Evolutionary conservation across 2,113 vertebrate species (phyloP).

Genomic region (Struthio camelus): DNA sequence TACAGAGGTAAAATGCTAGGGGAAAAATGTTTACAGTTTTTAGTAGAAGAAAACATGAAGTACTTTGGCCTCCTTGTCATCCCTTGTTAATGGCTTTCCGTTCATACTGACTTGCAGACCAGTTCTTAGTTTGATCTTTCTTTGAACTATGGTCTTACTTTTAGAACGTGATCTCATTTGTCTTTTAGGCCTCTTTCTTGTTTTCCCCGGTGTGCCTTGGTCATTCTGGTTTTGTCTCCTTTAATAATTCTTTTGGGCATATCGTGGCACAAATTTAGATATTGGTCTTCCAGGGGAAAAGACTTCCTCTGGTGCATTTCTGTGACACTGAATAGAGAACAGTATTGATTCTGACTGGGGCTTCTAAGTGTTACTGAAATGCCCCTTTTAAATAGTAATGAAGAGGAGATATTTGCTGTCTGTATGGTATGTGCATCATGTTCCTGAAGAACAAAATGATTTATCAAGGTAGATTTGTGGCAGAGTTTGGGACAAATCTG

Average conservation of each 20-base stretch:
- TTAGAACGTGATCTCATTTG: not conserved
- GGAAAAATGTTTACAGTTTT: not conserved
- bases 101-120: not conserved
- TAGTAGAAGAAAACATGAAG: not conserved
- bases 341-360: not conserved
- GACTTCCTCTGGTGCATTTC: not conserved
- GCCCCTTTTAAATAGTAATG: not conserved
- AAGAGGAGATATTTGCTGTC: not conserved
- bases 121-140: not conserved
- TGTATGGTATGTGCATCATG: accelerated
- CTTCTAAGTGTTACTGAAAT: not conserved
- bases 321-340: not conserved
- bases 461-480: not conserved
- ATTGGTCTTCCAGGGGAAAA: not conserved
- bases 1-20: not conserved
- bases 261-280: not conserved
- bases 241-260: not conserved
- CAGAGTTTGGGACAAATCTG: not conserved
- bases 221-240: not conserved
- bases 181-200: not conserved
- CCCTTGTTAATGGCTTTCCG: not conserved
- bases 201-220: not conserved
- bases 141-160: not conserved
- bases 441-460: not conserved
- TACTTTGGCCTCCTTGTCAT: not conserved